Conservation (phyloP, 1,140 invertebrate genomes). For the Cecropterus lyciades region DNA sequence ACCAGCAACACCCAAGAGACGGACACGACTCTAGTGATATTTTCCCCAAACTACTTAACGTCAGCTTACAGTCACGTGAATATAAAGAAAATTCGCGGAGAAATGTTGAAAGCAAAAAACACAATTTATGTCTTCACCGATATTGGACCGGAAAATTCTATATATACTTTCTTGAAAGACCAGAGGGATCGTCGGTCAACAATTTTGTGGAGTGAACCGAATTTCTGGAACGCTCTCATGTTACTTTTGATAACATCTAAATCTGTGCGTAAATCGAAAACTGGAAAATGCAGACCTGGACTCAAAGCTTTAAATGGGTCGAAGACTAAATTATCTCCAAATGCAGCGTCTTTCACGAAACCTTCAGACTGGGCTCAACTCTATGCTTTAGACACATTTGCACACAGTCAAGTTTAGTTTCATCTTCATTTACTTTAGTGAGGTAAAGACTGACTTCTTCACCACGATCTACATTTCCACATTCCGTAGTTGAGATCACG, state of each 20-base stretch:
- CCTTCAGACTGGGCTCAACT: constrained; percentile 56
- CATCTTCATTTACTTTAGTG: constrained; percentile 64
- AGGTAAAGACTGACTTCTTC: constrained; percentile 82
- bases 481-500: constrained; percentile 51
- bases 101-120: constrained; percentile 70
- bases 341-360: constrained; percentile 46
- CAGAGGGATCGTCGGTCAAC: constrained; percentile 61
- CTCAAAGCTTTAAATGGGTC: constrained; percentile 24
- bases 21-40: constrained; percentile 59
- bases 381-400: constrained; percentile 57
- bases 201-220: constrained; percentile 64
- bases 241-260: constrained; percentile 30
- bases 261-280: constrained; percentile 11
- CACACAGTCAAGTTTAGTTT: constrained; percentile 73
- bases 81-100: constrained; percentile 76
- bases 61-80: constrained; percentile 68
- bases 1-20: constrained; percentile 46
- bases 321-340: constrained; percentile 18
- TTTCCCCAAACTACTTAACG: constrained; percentile 73
- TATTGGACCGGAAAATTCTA: constrained; percentile 70
- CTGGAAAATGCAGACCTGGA: constrained; percentile 15
- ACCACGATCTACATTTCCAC: constrained; percentile 53
- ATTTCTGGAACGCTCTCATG: constrained; percentile 67
- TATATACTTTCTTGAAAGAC: constrained; percentile 73
- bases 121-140: constrained; percentile 72